A percentile compares a stretch with the other conserved stretches of the same genome.
These are phyloP conservation scores for Marisa cornuarietis DNA, from an alignment of 1,140 invertebrate species.

Conservation along the genomic window DNA sequence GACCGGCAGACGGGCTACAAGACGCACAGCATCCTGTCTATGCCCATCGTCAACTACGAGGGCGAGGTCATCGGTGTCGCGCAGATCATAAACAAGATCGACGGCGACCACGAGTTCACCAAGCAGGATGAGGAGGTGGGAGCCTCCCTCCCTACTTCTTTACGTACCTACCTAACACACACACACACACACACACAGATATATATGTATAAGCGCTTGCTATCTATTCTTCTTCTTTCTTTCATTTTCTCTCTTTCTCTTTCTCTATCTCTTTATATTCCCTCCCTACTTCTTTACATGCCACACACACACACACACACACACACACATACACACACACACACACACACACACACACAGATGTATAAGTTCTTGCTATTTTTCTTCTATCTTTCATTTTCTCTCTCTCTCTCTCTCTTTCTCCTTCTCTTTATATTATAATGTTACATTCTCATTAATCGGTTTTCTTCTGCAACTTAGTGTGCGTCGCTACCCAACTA, in stretches of 20 bases:
- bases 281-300: no score
- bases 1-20: slow-evolving; percentile 92
- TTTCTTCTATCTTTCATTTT: no score
- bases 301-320: no score
- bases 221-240: neutral
- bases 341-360: no score
- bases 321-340: no score
- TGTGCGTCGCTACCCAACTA: neutral
- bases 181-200: no score
- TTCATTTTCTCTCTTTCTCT: neutral
- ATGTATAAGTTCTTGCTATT: no score
- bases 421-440: neutral
- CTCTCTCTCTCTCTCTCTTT: slow-evolving; percentile 10
- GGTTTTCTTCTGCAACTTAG: neutral
- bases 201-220: no score
- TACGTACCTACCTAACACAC: neutral
- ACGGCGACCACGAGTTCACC: slow-evolving; percentile 56
- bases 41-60: slow-evolving; percentile 96
- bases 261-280: neutral
- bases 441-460: neutral
- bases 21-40: slow-evolving; percentile 88
- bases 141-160: neutral
- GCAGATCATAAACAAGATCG: slow-evolving; percentile 94
- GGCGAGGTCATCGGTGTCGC: slow-evolving; percentile 96
- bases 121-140: slow-evolving; percentile 53